A percentile compares a stretch with the other conserved stretches of the same genome.
These are phyloP conservation scores for Morelia viridis DNA, from an alignment of 2,797 vertebrate species.

Conservation along the genomic window DNA sequence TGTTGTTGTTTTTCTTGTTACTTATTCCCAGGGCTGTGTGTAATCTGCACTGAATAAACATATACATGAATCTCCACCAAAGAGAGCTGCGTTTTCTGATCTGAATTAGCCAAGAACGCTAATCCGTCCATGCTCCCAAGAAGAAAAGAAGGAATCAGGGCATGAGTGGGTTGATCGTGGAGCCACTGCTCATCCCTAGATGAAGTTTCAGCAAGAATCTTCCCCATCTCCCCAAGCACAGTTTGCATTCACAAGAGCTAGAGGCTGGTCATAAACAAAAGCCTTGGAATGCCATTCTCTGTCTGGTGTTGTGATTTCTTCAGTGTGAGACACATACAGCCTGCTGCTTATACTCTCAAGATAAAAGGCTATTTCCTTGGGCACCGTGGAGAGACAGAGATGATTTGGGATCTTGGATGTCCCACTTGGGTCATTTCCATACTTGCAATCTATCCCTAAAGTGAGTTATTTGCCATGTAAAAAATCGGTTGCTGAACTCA, in stretches of 20 bases:
- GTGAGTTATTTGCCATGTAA: too few species aligned
- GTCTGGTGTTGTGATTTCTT: background rate
- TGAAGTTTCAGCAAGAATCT: background rate
- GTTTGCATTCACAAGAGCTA: background rate
- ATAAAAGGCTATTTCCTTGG: background rate
- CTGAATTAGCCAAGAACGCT: background rate
- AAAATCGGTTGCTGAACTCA: too few species aligned
- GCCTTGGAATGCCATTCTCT: background rate
- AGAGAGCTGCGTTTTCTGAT: background rate
- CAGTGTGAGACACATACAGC: background rate
- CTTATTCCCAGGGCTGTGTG: conserved; percentile 29
- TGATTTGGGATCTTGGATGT: too few species aligned
- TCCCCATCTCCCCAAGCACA: background rate
- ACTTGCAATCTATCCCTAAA: too few species aligned
- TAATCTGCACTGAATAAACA: conserved; percentile 31
- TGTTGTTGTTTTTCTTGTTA: background rate
- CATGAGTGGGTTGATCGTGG: background rate
- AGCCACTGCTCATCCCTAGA: background rate
- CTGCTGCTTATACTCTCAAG: background rate
- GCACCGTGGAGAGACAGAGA: too few species aligned
- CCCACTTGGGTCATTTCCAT: too few species aligned
- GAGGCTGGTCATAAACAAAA: background rate
- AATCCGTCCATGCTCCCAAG: background rate
- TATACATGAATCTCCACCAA: conserved; percentile 6
- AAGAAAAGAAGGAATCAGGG: too few species aligned